Evolutionary conservation across 2,888 invertebrate genomes (phyloP).

Genomic region (Phania funesta): DNA sequence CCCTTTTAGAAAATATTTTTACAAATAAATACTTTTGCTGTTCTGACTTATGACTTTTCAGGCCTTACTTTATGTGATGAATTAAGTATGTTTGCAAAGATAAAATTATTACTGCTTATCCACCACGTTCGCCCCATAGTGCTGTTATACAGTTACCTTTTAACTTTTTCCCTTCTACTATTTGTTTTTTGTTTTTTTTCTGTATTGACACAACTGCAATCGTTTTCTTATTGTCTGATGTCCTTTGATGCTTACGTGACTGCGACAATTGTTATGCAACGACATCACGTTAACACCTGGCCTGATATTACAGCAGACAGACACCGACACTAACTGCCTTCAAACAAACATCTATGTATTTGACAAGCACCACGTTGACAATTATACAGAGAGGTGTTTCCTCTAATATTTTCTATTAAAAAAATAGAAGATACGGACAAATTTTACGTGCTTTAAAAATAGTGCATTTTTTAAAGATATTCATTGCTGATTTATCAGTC

Average conservation of each 20-base stretch:
- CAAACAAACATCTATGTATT: conserved; percentile 7
- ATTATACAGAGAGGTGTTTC: conserved; percentile 50
- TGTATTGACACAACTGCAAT: conserved; percentile 29
- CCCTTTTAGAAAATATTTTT: too few relatives aligned
- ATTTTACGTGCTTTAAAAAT: not conserved
- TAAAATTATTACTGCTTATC: not conserved
- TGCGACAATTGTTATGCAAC: conserved; percentile 71
- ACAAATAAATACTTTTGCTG: too few relatives aligned
- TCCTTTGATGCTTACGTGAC: conserved; percentile 74
- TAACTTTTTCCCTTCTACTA: conserved; percentile 1
- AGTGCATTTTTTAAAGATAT: not conserved
- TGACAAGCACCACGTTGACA: conserved; percentile 45
- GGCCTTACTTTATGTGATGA: too few relatives aligned
- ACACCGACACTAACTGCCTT: conserved; percentile 11
- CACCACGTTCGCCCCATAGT: not conserved
- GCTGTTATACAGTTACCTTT: conserved; percentile 12
- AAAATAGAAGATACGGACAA: not conserved
- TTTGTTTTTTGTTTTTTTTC: conserved; percentile 39
- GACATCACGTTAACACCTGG: conserved; percentile 71
- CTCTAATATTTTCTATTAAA: conserved; percentile 8
- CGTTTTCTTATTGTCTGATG: conserved; percentile 46
- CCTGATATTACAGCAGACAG: conserved; percentile 39
- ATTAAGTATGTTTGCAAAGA: too few relatives aligned
- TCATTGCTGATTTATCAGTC: not conserved
- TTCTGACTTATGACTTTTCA: too few relatives aligned